Percentiles rank a stretch among this genome's conserved stretches.
Conservation (phyloP, 2,113 vertebrate species). For the Catharus fuscescens region DNA sequence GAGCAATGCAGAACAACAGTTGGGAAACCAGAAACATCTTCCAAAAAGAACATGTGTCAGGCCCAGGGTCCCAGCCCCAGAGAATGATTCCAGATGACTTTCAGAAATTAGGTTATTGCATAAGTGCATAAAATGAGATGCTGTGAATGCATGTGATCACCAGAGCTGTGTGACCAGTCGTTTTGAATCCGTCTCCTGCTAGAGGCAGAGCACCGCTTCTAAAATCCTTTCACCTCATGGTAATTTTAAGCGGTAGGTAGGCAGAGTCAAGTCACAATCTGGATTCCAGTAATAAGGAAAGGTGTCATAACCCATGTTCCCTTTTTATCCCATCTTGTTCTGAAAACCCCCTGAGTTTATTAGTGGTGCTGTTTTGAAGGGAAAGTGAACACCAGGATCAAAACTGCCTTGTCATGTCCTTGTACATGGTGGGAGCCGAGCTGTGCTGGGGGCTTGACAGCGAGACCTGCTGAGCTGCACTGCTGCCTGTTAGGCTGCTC, state of each 20-base stretch:
- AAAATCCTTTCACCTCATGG: not conserved
- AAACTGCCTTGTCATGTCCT: not conserved
- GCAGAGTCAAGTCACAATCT: not conserved
- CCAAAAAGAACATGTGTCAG: slow-evolving; percentile 51
- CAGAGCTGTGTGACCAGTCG: not conserved
- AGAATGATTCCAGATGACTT: slow-evolving; percentile 51
- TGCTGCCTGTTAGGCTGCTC: not conserved
- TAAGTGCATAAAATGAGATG: slow-evolving; percentile 14
- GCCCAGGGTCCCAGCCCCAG: not conserved
- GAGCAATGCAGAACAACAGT: slow-evolving; percentile 8
- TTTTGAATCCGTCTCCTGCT: not conserved
- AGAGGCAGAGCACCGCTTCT: not conserved
- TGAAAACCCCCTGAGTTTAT: not conserved
- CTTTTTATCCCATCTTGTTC: not conserved
- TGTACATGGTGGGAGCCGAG: not conserved
- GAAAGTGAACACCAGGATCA: not conserved
- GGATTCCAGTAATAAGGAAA: not conserved
- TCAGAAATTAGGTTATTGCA: slow-evolving; percentile 23
- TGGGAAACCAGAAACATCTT: slow-evolving; percentile 48
- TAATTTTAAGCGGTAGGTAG: not conserved
- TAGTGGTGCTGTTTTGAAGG: not conserved
- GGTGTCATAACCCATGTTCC: not conserved
- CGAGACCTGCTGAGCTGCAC: not conserved
- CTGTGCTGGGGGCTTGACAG: not conserved
- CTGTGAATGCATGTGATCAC: not conserved